Evolutionary conservation across 23 tunicate genomes (phyloP).

Genomic region (Trididemnum nubilum): DNA sequence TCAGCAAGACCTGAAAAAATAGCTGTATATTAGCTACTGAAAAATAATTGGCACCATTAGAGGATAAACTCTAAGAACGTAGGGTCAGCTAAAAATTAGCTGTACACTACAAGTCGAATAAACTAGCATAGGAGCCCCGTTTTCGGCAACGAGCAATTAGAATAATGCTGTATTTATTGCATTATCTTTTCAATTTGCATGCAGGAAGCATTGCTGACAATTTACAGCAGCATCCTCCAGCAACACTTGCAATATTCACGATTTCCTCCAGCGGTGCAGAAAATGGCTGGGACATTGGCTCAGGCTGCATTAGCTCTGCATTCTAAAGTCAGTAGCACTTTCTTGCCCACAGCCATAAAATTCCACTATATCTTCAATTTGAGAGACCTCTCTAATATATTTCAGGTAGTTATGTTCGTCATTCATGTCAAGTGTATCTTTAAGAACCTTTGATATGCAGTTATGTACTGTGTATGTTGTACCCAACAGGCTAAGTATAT

Average conservation of each 20-base stretch:
- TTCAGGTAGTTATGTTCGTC: conserved; percentile 86
- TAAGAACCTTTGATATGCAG: neutral
- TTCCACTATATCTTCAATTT: conserved; percentile 97
- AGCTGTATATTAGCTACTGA: too few relatives aligned
- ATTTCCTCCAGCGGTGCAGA: conserved; percentile 58
- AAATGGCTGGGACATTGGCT: conserved; percentile 51
- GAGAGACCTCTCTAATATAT: conserved; percentile 89
- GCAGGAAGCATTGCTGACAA: conserved; percentile 88
- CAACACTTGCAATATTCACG: conserved; percentile 78
- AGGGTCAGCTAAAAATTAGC: too few relatives aligned
- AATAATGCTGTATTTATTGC: too few relatives aligned
- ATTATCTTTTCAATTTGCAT: neutral
- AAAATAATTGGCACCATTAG: too few relatives aligned
- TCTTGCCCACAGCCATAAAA: conserved; percentile 96
- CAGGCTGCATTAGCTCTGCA: conserved; percentile 92
- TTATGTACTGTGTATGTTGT: neutral
- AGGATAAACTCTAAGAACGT: too few relatives aligned
- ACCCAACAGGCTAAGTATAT: neutral
- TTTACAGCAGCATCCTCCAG: conserved; percentile 82
- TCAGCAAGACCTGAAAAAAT: too few relatives aligned
- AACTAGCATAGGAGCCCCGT: too few relatives aligned
- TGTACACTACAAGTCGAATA: too few relatives aligned
- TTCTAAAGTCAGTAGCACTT: conserved; percentile 74
- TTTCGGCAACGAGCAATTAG: too few relatives aligned
- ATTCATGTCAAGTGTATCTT: too few relatives aligned